These are phyloP conservation scores for Ciconia boyciana DNA, from an alignment of 2,113 vertebrate genomes.

Conservation along the genomic window DNA sequence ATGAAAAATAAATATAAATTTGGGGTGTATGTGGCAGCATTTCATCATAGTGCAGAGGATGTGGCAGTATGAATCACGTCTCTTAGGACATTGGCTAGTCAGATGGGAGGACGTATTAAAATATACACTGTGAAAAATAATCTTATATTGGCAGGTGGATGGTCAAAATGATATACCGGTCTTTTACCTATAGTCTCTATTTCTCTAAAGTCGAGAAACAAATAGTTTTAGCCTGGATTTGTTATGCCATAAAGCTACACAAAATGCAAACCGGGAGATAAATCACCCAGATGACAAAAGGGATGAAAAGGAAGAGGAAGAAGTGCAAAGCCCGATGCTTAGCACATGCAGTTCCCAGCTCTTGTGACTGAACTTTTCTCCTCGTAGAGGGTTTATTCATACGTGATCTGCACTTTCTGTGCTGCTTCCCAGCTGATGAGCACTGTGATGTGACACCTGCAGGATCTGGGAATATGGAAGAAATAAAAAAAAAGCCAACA, in stretches of 20 bases:
- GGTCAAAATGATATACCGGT: background rate
- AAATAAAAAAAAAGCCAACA: background rate
- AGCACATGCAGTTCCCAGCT: background rate
- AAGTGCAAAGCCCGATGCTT: background rate
- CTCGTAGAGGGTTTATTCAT: background rate
- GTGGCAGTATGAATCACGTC: background rate
- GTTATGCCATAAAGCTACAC: background rate
- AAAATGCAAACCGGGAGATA: background rate
- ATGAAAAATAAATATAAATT: background rate
- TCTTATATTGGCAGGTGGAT: background rate
- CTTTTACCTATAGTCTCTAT: background rate
- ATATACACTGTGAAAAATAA: background rate
- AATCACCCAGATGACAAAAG: background rate
- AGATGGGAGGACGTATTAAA: slow-evolving; percentile 1
- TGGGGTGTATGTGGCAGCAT: background rate
- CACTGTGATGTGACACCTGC: background rate
- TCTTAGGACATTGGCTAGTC: background rate
- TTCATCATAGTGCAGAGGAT: background rate
- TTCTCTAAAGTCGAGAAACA: background rate
- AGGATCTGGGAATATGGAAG: background rate
- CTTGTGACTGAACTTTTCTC: background rate
- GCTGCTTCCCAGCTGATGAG: background rate
- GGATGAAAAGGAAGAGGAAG: background rate
- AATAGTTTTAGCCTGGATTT: background rate
- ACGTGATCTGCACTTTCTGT: background rate